phyloP scores from a whole-genome alignment of 2,888 invertebrate genomes.

The Brenthis ino region DNA sequence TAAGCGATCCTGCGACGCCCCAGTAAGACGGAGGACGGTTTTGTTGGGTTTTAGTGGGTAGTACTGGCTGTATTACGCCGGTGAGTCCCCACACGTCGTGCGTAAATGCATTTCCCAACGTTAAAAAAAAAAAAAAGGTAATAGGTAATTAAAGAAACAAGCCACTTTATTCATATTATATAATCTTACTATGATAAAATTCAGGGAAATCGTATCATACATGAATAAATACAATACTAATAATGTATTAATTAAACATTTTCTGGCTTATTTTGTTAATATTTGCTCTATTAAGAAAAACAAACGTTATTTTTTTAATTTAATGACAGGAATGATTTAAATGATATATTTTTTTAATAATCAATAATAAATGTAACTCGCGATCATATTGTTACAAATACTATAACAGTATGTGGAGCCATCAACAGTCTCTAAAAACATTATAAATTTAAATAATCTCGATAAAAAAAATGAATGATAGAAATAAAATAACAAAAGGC shows the following conservation, averaged over 20 bases:
- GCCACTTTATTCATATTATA: conserved; percentile 67
- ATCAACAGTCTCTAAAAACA: conserved; percentile 32
- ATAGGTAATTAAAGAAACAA: conserved; percentile 42
- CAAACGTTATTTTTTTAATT: conserved; percentile 58
- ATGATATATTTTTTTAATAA: conserved; percentile 60
- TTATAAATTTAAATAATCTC: conserved; percentile 33
- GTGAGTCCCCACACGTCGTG: too few species aligned
- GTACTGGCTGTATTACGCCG: too few species aligned
- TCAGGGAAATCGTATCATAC: conserved; percentile 81
- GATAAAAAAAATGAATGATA: conserved; percentile 39
- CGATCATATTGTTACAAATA: conserved; percentile 48
- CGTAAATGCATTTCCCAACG: too few species aligned
- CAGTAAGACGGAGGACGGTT: too few species aligned
- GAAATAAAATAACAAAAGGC: conserved; percentile 39
- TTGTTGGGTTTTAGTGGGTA: too few species aligned
- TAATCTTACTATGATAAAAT: conserved; percentile 81
- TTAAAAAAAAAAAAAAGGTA: too few species aligned
- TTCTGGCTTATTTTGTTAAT: conserved; percentile 59
- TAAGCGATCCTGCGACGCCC: too few species aligned
- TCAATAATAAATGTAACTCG: conserved; percentile 44
- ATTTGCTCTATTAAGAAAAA: conserved; percentile 61
- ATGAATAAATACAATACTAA: conserved; percentile 81
- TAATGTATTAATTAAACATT: conserved; percentile 69
- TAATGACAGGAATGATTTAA: conserved; percentile 76
- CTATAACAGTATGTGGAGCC: conserved; percentile 52